These are phyloP conservation scores for Melieria crassipennis DNA, from an alignment of 2,888 invertebrate genomes.

Conservation along the genomic window DNA sequence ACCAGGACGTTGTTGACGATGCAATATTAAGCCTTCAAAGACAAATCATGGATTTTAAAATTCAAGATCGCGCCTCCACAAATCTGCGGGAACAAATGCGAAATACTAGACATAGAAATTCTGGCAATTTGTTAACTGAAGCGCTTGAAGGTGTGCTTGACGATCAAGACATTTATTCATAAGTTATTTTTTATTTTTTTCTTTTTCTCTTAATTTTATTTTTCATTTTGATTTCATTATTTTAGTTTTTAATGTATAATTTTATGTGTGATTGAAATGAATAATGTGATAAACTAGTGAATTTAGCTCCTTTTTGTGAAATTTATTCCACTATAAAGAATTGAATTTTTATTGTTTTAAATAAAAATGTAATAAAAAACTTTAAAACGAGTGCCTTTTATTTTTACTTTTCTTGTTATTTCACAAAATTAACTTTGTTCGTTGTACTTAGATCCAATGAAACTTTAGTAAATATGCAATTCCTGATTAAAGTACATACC, in stretches of 20 bases:
- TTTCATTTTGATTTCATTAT: neutral
- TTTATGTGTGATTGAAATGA: neutral
- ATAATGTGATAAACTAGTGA: neutral
- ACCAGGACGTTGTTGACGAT: neutral
- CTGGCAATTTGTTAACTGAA: neutral
- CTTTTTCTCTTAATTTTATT: neutral
- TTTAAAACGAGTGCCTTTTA: neutral
- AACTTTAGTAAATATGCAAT: too few species aligned
- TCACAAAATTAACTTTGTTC: too few species aligned
- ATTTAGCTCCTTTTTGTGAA: neutral
- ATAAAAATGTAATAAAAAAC: neutral
- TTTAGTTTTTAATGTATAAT: too few species aligned
- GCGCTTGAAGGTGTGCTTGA: neutral
- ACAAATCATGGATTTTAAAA: conserved; percentile 1
- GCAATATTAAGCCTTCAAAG: conserved; percentile 1
- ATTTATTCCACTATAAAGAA: too few species aligned
- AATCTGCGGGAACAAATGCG: neutral
- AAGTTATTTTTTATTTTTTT: neutral
- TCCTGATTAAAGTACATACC: too few species aligned
- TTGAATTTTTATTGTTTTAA: neutral
- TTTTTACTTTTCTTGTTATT: too few species aligned
- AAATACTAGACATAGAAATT: neutral
- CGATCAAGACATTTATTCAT: neutral
- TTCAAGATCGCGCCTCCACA: neutral
- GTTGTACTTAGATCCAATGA: too few species aligned